Base-by-base conservation (phyloP, 2,113 vertebrate genomes). In the Alectura lathami region DNA sequence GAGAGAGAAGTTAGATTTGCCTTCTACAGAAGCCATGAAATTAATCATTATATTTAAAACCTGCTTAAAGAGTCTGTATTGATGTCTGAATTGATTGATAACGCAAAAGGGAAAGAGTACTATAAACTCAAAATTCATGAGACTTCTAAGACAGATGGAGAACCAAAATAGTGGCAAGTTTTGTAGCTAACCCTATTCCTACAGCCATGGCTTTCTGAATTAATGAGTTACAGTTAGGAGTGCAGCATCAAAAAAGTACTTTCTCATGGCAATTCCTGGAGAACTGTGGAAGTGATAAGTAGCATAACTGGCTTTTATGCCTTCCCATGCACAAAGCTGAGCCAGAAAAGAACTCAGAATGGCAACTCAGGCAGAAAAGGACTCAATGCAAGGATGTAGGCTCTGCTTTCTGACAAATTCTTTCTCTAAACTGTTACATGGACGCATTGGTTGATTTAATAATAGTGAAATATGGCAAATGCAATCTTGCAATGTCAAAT, bases 211-310 rank as follows among this genome's bases (percentile, higher is more conserved):
- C 62, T 97, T 27, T 5, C 5, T 38, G 34, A 86, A 48, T 92
- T 69, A 51, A 42, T 3, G 10, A 60, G n/a, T 81, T 86, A 50
- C 68, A 70, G 22, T 90, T 74, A 36, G 34, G 80, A 69, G 22
- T 60, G n/a, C n/a, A 50, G 22, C 60, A 42, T 80, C 64, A 74
- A 84, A 89, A 89, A 94, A 96, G 89, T 57, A 67, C 69, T 93
- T 95, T 94, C 64, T 92, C 43, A 70, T 9, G 9, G 38, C 16
- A 79, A 43, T 88, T 91, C 94, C 83, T 82, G 86, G 51, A 79
- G 48, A 86, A 72, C 30, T 67, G 34, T 86, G 54, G 77, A 62
- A 93, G 56, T 29, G 83, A 75, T 89, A 92, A 94, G 51, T 88
- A 94, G 47, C 63, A 66, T 45, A 81, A 67, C 62, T 91, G 38